Percentiles rank a stretch among this genome's conserved stretches.
phyloP scores from a whole-genome alignment of 23 tunicate genomes.

The Trididemnum miniatum region DNA sequence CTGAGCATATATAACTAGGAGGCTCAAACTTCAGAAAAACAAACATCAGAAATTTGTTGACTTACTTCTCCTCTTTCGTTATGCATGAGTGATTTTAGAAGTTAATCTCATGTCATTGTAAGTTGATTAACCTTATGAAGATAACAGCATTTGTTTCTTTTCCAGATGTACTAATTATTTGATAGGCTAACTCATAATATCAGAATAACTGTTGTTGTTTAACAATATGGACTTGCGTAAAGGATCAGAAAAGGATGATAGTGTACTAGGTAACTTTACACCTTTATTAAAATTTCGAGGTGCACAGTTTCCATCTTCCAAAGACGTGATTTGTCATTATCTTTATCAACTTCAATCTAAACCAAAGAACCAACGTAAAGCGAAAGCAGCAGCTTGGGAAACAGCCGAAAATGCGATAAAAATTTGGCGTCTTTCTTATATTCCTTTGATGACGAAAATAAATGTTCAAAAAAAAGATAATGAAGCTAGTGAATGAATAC shows the following conservation, averaged over 20 bases:
- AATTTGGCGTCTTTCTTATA: not conserved
- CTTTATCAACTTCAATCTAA: constrained; percentile 1
- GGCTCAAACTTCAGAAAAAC: not conserved
- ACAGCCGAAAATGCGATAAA: not conserved
- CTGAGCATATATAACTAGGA: not conserved
- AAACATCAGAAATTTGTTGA: not conserved
- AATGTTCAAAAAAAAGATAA: not conserved
- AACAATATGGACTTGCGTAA: constrained; percentile 2
- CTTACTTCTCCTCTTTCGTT: not conserved
- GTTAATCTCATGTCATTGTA: not conserved
- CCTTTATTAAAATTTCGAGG: not conserved
- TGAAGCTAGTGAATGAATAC: constrained; percentile 5
- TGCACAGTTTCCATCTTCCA: not conserved
- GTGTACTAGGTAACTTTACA: not conserved
- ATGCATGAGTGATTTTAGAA: constrained; percentile 18
- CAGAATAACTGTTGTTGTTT: not conserved
- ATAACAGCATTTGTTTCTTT: not conserved
- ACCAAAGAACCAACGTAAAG: constrained; percentile 13
- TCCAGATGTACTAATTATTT: not conserved
- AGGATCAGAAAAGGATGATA: not conserved
- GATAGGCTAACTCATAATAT: constrained; percentile 4
- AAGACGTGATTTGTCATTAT: not conserved
- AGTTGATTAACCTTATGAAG: not conserved
- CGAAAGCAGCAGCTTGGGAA: not conserved
- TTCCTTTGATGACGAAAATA: not conserved